Conservation (phyloP, 2,797 vertebrate genomes). For the Hippopotamyrus pictus region DNA sequence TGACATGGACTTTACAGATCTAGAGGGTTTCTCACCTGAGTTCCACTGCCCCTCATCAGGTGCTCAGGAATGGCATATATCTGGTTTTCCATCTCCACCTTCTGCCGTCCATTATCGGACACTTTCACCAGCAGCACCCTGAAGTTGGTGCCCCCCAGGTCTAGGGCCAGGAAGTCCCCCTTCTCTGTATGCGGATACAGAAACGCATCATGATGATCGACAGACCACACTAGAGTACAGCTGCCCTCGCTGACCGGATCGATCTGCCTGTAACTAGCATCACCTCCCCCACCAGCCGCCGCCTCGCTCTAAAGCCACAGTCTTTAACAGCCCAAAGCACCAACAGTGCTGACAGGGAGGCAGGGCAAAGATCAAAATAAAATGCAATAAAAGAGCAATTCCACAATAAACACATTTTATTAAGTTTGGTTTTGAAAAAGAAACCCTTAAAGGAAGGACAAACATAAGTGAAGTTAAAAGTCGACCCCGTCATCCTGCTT, state of each 20-base stretch:
- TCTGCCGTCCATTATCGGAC: slow-evolving; percentile 73
- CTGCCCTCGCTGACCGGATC: not conserved
- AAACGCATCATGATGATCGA: not conserved
- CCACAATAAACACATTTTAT: not conserved
- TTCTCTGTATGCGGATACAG: slow-evolving; percentile 61
- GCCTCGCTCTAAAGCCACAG: not conserved
- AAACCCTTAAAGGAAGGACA: not conserved
- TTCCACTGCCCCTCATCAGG: slow-evolving; percentile 78
- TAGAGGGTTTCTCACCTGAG: too few relatives aligned
- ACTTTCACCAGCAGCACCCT: slow-evolving; percentile 84
- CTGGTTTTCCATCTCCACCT: slow-evolving; percentile 83
- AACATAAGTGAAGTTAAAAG: not conserved
- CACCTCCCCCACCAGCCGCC: not conserved
- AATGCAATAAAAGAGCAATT: not conserved
- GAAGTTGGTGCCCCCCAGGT: slow-evolving; percentile 88
- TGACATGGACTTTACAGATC: too few relatives aligned
- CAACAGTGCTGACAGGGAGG: not conserved
- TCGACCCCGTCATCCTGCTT: not conserved
- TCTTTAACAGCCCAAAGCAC: not conserved
- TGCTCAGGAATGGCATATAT: slow-evolving; percentile 87
- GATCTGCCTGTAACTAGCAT: not conserved
- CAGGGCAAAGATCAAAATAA: slow-evolving; percentile 9
- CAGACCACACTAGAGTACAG: not conserved
- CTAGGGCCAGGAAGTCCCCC: slow-evolving; percentile 85
- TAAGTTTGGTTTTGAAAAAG: not conserved